Conservation (phyloP, 2,113 vertebrate species). For the Erythrocercus mccallii region DNA sequence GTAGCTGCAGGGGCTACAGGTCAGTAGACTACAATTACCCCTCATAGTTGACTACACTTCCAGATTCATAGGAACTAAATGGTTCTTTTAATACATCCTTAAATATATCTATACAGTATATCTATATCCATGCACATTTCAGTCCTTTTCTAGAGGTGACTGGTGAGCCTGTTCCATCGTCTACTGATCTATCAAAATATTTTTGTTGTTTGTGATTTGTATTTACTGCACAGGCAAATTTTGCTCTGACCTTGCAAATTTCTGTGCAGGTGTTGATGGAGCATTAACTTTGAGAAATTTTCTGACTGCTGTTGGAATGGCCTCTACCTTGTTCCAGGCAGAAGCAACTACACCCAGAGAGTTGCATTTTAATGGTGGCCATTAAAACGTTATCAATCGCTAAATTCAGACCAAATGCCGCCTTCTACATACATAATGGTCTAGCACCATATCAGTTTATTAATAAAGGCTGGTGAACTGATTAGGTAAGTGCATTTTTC, state of each 20-base stretch:
- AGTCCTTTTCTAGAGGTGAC: background rate
- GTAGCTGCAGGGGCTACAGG: background rate
- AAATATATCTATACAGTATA: background rate
- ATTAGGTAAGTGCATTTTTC: background rate
- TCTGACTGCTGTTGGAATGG: background rate
- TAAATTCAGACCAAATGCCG: background rate
- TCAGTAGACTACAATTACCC: constrained; percentile 2
- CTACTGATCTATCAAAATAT: background rate
- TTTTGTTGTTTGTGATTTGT: background rate
- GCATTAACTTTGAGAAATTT: background rate
- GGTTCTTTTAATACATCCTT: background rate
- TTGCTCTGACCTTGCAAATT: background rate
- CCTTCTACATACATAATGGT: background rate
- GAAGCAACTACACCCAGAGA: background rate
- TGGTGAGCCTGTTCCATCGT: background rate
- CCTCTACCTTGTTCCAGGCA: background rate
- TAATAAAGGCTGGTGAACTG: background rate
- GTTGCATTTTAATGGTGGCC: background rate
- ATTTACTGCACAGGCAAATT: background rate
- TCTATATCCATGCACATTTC: background rate
- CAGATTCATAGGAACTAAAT: background rate
- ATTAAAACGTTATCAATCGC: background rate
- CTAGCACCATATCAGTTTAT: background rate
- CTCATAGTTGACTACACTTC: background rate
- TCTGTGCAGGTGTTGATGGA: background rate